Evolutionary conservation across 64 coral and sea anemone genomes (phyloP), one percentile per base, ranked within the genome.

Genomic region (Dendronephthya gigantea): DNA sequence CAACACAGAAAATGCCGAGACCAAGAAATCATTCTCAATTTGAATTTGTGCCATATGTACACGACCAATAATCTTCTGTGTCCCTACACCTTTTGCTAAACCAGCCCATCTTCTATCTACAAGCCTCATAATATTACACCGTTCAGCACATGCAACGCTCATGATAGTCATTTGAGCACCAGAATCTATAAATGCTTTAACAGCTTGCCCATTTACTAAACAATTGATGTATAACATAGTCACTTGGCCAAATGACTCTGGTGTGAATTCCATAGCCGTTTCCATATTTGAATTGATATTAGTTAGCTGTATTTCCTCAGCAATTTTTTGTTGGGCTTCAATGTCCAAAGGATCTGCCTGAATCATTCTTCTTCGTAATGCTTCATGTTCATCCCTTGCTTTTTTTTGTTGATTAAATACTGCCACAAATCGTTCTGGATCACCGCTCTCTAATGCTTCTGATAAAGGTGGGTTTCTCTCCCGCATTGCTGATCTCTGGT

Each of bases 221-320:
- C 91, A 93, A 65, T 98, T 98, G 45, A 98, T 98, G 48, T 98
- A 98, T 51, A 98, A 49, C 95, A 98, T 98, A 74, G 91, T 89
- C 4, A 98, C 95, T 59, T 93, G 90, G 36, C 91, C 95, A 92
- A 98, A 98, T 10, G 95, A 98, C 41, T 98, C 95, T 29, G 95
- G 95, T 49, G 95, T 93, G 47, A 93, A 93, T 13, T 98, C 95
- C 95, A 98, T 98, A 7, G 95, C 95, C 50, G 89, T 92, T 39
- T 98, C 95, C 95, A 98, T 98, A 85, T 98, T 98, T 50, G 93
- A 86, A 83, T 98, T 98, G 33, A 98, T 88, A 90, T 98, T 98
- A 17, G 87, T 85, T 89, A 91, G 93, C 6, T 92, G 76, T 38
- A 98, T 98, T 66, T 93, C 95, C 68, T 93, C 95, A 33, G 95